Evolutionary conservation across 2,888 invertebrate species (phyloP).

Genomic region (Tupiocoris notatus): DNA sequence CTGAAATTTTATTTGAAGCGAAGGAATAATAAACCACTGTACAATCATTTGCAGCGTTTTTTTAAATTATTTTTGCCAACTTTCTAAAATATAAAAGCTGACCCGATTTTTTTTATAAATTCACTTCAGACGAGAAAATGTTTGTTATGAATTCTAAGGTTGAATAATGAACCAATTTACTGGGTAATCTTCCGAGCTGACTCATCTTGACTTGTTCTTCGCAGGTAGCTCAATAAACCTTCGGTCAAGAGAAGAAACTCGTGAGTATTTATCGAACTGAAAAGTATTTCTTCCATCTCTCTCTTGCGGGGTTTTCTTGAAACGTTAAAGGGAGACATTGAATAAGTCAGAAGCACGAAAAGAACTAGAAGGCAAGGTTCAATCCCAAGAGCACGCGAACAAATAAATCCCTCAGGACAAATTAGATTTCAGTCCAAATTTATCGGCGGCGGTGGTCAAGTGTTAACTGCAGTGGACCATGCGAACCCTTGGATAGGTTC

Average conservation of each 20-base stretch:
- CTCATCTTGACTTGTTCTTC: too few species aligned
- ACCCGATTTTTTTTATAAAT: too few species aligned
- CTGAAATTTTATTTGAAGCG: too few species aligned
- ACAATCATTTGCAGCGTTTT: too few species aligned
- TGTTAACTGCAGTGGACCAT: slow-evolving; percentile 30
- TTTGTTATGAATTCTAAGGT: too few species aligned
- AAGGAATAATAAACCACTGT: too few species aligned
- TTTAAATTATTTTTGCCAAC: too few species aligned
- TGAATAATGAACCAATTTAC: too few species aligned
- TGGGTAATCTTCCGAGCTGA: too few species aligned
- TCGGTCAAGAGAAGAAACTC: background rate
- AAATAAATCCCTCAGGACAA: slow-evolving; percentile 36
- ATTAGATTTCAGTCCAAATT: slow-evolving; percentile 33
- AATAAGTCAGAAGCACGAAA: slow-evolving; percentile 14
- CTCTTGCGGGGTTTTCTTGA: slow-evolving; percentile 7
- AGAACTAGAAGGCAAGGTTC: slow-evolving; percentile 6
- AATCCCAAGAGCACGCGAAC: slow-evolving; percentile 36
- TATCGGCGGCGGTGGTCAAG: slow-evolving; percentile 28
- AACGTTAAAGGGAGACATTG: slow-evolving; percentile 12
- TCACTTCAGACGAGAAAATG: too few species aligned
- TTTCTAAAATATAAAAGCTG: too few species aligned
- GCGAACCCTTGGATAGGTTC: slow-evolving; percentile 18
- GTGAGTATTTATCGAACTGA: background rate
- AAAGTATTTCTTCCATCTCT: background rate
- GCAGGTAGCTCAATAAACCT: background rate